phyloP scores from a whole-genome alignment of 2,113 vertebrate genomes.

The Daboia siamensis region DNA sequence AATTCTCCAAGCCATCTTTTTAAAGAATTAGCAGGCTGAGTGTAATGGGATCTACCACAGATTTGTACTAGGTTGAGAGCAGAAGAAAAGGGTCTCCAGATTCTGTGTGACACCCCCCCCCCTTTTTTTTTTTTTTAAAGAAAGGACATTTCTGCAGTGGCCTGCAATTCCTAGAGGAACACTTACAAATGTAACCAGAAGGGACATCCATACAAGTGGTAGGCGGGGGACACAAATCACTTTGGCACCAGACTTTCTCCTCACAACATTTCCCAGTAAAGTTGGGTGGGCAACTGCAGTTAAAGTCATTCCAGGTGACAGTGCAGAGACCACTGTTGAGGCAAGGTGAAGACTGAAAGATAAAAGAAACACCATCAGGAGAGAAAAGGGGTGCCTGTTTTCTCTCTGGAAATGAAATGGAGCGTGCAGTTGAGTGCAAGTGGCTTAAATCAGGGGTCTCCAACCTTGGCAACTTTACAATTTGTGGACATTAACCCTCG shows the following conservation, averaged over 20 bases:
- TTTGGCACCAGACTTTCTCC: conserved; percentile 85
- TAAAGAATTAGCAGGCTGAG: background rate
- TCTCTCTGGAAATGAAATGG: background rate
- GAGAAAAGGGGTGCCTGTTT: background rate
- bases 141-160: no score
- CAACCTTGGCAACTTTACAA: background rate
- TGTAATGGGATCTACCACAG: background rate
- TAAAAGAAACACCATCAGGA: conserved; percentile 9
- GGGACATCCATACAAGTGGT: conserved; percentile 78
- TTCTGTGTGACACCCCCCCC: background rate
- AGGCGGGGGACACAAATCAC: conserved; percentile 74
- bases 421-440: background rate
- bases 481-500: background rate
- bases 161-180: background rate
- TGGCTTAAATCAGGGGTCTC: background rate
- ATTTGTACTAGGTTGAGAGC: no score
- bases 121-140: no score
- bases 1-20: background rate
- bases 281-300: conserved; percentile 79
- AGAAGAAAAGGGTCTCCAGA: background rate
- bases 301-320: conserved; percentile 93
- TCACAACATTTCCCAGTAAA: conserved; percentile 84
- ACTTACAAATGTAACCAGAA: conserved; percentile 93
- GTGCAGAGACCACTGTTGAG: conserved; percentile 81
- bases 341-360: conserved; percentile 80